phyloP scores from a whole-genome alignment of 2,113 vertebrate species.

The Montifringilla adamsi region DNA sequence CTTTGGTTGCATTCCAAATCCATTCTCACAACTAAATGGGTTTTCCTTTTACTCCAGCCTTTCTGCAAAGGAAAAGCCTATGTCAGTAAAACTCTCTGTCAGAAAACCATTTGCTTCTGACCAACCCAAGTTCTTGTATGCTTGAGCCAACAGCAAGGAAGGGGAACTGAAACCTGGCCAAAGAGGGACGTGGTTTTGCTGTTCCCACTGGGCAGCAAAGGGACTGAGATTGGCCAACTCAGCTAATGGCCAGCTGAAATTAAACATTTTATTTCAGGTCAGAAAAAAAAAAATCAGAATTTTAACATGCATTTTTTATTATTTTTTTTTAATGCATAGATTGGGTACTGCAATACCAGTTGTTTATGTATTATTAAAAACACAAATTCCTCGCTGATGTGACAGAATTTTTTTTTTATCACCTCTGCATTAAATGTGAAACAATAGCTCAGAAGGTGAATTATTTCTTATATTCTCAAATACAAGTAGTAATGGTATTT shows the following conservation, averaged over 20 bases:
- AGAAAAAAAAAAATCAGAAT: neutral
- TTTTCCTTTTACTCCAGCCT: neutral
- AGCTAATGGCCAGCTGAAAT: neutral
- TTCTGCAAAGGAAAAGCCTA: neutral
- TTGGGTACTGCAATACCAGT: neutral
- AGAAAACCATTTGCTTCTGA: neutral
- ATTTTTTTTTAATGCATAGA: neutral
- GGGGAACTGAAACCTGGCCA: neutral
- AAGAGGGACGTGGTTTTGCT: neutral
- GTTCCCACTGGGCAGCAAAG: neutral
- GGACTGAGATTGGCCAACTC: neutral
- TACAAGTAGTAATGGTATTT: neutral
- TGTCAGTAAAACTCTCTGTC: neutral
- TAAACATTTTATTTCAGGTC: neutral
- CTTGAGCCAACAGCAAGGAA: neutral
- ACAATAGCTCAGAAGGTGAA: neutral
- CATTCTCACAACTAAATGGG: neutral
- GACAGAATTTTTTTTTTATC: neutral
- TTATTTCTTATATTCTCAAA: neutral
- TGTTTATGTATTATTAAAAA: neutral
- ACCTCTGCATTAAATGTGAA: neutral
- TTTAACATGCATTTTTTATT: neutral
- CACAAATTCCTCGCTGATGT: neutral
- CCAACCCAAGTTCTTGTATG: neutral
- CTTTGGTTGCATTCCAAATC: neutral